A percentile compares a stretch with the other conserved stretches of the same genome.
These are phyloP conservation scores for Monochamus saltuarius DNA, from an alignment of 1,140 invertebrate genomes.

Conservation along the genomic window DNA sequence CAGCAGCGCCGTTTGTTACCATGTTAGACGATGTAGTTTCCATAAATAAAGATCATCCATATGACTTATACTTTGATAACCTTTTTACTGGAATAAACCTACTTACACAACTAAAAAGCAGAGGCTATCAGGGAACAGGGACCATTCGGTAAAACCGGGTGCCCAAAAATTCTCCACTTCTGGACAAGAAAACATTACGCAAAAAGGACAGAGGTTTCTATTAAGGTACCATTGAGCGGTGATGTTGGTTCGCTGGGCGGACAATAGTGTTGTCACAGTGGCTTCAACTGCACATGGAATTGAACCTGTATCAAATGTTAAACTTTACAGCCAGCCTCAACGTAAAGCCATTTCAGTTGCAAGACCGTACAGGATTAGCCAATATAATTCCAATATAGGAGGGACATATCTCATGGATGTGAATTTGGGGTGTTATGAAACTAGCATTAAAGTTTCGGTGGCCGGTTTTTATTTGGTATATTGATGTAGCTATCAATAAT, in stretches of 20 bases:
- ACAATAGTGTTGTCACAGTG: neutral
- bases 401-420: neutral
- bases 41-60: neutral
- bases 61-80: slow-evolving; percentile 40
- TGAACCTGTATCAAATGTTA: neutral
- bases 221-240: slow-evolving; percentile 14
- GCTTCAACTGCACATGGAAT: neutral
- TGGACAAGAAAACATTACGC: slow-evolving; percentile 23
- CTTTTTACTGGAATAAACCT: slow-evolving; percentile 34
- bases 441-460: neutral
- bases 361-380: neutral
- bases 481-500: slow-evolving; percentile 4
- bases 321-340: neutral
- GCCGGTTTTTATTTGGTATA: slow-evolving; percentile 2
- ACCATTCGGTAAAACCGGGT: slow-evolving; percentile 38
- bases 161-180: slow-evolving; percentile 27
- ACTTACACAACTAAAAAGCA: slow-evolving; percentile 24
- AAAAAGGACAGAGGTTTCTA: slow-evolving; percentile 19
- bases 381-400: neutral
- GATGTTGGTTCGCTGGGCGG: no score
- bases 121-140: slow-evolving; percentile 29
- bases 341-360: neutral
- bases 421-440: neutral
- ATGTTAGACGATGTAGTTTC: slow-evolving; percentile 27
- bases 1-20: slow-evolving; percentile 25